Percentiles rank a stretch among this genome's conserved stretches.
phyloP scores from a whole-genome alignment of 2,113 vertebrate species.

The Pipra filicauda region DNA sequence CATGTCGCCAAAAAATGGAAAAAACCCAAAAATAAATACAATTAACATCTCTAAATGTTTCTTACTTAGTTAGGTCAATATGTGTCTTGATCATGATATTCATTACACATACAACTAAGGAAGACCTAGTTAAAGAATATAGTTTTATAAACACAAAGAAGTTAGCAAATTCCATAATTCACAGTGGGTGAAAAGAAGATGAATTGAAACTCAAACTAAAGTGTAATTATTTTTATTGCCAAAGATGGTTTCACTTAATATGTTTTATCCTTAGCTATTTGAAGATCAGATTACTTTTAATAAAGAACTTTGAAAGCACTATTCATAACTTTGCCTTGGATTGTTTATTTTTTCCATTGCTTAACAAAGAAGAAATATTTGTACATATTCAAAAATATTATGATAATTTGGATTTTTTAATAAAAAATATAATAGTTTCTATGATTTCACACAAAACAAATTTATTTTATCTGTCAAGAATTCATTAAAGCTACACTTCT shows the following conservation, averaged over 20 bases:
- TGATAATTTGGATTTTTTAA: rapidly evolving
- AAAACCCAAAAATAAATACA: neutral
- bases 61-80: neutral
- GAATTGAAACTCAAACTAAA: neutral
- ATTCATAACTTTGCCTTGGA: neutral
- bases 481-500: neutral
- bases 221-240: neutral
- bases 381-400: neutral
- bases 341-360: neutral
- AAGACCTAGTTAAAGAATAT: neutral
- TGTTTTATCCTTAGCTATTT: neutral
- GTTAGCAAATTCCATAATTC: neutral
- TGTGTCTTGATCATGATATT: neutral
- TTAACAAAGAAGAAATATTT: neutral
- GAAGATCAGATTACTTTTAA: neutral
- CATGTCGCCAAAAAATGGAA: neutral
- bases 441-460: neutral
- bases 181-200: neutral
- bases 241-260: neutral
- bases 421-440: neutral
- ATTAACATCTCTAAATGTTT: neutral
- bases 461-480: neutral
- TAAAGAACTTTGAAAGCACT: neutral
- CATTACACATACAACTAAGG: neutral
- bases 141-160: neutral